These are phyloP conservation scores for Pogona vitticeps DNA, from an alignment of 2,113 vertebrate genomes.

Conservation along the genomic window DNA sequence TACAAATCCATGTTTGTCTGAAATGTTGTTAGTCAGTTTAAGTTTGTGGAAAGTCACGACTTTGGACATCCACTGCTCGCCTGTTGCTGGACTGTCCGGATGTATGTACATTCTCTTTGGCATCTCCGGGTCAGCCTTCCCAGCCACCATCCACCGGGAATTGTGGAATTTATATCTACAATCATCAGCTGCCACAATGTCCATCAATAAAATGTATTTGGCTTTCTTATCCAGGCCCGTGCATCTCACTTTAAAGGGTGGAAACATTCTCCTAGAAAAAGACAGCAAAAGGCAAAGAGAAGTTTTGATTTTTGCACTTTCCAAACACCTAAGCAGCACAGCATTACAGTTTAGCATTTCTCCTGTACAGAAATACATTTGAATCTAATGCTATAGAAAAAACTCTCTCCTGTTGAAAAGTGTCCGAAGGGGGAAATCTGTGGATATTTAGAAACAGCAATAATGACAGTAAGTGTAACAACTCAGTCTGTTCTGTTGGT, in stretches of 20 bases:
- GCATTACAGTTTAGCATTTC: too few species aligned
- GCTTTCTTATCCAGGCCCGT: constrained; percentile 99
- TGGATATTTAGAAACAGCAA: too few species aligned
- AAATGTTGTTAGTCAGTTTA: constrained; percentile 99
- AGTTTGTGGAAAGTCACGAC: constrained; percentile 99
- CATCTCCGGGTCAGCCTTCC: constrained; percentile 99
- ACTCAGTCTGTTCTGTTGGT: too few species aligned
- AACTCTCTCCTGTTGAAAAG: too few species aligned
- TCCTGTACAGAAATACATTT: too few species aligned
- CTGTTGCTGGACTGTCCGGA: constrained; percentile 97
- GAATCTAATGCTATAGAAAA: too few species aligned
- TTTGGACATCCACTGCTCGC: constrained; percentile 99
- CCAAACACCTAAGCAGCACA: too few species aligned
- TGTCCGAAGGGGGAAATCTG: too few species aligned
- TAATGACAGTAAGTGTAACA: too few species aligned
- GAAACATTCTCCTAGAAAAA: constrained; percentile 91
- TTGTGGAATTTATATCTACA: constrained; percentile 99
- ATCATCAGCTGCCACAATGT: constrained; percentile 98
- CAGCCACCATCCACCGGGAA: constrained; percentile 99
- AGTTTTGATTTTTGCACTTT: too few species aligned
- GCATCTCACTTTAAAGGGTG: constrained; percentile 99
- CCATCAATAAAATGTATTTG: constrained; percentile 99
- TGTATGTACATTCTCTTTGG: constrained; percentile 99
- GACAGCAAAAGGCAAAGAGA: not conserved
- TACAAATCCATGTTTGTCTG: constrained; percentile 99